Conservation (phyloP, 2,888 invertebrate species). For the Vanessa cardui region DNA sequence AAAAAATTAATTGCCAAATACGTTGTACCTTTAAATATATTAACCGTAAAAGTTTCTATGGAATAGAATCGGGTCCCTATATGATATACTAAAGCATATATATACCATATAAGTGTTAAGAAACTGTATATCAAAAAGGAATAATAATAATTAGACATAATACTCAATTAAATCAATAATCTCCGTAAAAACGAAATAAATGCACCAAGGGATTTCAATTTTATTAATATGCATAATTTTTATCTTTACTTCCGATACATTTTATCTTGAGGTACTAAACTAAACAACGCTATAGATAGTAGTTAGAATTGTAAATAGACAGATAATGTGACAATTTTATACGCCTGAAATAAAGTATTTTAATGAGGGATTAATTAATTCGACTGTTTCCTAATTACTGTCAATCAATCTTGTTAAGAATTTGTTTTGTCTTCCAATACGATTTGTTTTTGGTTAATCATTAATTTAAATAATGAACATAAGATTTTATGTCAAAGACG, state of each 20-base stretch:
- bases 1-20: slow-evolving; percentile 34
- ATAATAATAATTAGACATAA: slow-evolving; percentile 33
- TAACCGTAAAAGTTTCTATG: slow-evolving; percentile 20
- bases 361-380: slow-evolving; percentile 29
- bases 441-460: slow-evolving; percentile 4
- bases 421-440: slow-evolving; percentile 72
- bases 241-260: slow-evolving; percentile 30
- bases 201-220: slow-evolving; percentile 40
- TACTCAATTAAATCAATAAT: slow-evolving; percentile 31
- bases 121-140: slow-evolving; percentile 33
- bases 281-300: slow-evolving; percentile 61
- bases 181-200: slow-evolving; percentile 35
- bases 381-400: slow-evolving; percentile 30
- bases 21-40: slow-evolving; percentile 24
- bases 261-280: slow-evolving; percentile 48
- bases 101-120: slow-evolving; percentile 38
- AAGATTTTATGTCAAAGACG: slow-evolving; percentile 21
- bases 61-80: slow-evolving; percentile 17
- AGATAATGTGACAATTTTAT: slow-evolving; percentile 68
- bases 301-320: slow-evolving; percentile 70
- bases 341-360: slow-evolving; percentile 59
- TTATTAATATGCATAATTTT: slow-evolving; percentile 35
- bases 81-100: slow-evolving; percentile 19
- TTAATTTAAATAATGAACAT: slow-evolving; percentile 1
- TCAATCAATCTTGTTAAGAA: slow-evolving; percentile 46